Conservation (phyloP, 2,888 invertebrate species). For the Nebria brevicollis region DNA sequence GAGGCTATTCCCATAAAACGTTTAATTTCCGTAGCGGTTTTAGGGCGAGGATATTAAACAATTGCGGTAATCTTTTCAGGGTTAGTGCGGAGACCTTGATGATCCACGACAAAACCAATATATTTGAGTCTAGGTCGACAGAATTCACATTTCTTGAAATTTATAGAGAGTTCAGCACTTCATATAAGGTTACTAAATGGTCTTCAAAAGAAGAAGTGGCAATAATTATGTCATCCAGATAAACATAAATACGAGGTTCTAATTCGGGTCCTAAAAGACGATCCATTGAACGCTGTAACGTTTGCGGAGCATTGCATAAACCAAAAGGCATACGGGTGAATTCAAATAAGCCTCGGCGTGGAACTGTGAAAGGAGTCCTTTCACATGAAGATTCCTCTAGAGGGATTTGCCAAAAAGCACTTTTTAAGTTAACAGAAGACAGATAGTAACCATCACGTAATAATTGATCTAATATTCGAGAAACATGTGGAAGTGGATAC, state of each 20-base stretch:
- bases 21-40: constrained; percentile 23
- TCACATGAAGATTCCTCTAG: too few species aligned
- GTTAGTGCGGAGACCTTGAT: constrained; percentile 48
- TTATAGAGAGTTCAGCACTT: constrained; percentile 14
- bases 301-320: constrained; percentile 32
- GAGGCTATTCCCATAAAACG: constrained; percentile 41
- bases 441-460: too few species aligned
- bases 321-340: constrained; percentile 38
- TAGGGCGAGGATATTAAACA: constrained; percentile 39
- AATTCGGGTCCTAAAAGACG: constrained; percentile 31
- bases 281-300: constrained; percentile 38
- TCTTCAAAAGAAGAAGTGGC: constrained; percentile 35
- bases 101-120: constrained; percentile 53
- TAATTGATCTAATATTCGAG: too few species aligned
- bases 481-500: too few species aligned
- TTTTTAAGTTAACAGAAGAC: too few species aligned
- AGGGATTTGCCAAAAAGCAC: too few species aligned
- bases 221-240: constrained; percentile 47
- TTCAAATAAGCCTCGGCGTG: constrained; percentile 16
- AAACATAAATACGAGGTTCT: constrained; percentile 37
- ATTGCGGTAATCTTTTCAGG: constrained; percentile 43
- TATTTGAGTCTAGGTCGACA: constrained; percentile 48
- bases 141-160: constrained; percentile 49
- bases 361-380: too few species aligned
- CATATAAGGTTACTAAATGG: constrained; percentile 33